A percentile compares a stretch with the other conserved stretches of the same genome.
phyloP scores from a whole-genome alignment of 2,113 vertebrate species.

The Brienomyrus brachyistius region DNA sequence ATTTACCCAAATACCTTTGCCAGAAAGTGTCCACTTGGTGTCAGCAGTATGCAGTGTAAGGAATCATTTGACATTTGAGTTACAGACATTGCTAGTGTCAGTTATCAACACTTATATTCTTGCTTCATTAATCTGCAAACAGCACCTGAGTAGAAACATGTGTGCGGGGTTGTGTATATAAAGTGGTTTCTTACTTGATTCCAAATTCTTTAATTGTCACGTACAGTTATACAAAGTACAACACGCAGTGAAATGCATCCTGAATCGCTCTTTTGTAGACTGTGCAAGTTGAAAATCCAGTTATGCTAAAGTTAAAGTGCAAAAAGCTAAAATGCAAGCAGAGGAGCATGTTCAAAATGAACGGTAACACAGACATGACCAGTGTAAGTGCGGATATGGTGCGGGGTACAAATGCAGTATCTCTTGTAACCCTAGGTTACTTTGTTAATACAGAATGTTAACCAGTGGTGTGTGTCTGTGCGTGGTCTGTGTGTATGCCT shows the following conservation, averaged over 20 bases:
- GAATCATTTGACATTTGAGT: background rate
- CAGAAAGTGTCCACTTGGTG: too few relatives aligned
- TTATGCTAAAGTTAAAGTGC: too few relatives aligned
- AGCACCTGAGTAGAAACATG: background rate
- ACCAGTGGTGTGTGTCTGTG: background rate
- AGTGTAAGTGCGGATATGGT: too few relatives aligned
- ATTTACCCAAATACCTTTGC: background rate
- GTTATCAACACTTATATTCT: background rate
- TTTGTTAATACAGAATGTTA: background rate
- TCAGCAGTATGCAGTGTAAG: background rate
- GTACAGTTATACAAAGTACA: too few relatives aligned
- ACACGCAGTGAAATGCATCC: too few relatives aligned
- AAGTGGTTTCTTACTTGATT: background rate
- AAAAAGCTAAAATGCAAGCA: too few relatives aligned
- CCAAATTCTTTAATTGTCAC: too few relatives aligned
- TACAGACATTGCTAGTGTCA: background rate
- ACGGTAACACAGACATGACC: too few relatives aligned
- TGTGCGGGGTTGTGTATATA: background rate
- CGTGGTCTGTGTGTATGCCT: background rate
- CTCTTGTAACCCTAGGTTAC: background rate
- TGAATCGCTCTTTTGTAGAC: too few relatives aligned
- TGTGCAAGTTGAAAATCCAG: too few relatives aligned
- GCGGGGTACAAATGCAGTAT: too few relatives aligned
- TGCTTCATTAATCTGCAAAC: background rate
- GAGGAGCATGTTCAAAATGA: too few relatives aligned